A percentile compares a stretch with the other conserved stretches of the same genome.
Conservation (phyloP, 2,888 invertebrate genomes). For the Pediacus dermestoides region DNA sequence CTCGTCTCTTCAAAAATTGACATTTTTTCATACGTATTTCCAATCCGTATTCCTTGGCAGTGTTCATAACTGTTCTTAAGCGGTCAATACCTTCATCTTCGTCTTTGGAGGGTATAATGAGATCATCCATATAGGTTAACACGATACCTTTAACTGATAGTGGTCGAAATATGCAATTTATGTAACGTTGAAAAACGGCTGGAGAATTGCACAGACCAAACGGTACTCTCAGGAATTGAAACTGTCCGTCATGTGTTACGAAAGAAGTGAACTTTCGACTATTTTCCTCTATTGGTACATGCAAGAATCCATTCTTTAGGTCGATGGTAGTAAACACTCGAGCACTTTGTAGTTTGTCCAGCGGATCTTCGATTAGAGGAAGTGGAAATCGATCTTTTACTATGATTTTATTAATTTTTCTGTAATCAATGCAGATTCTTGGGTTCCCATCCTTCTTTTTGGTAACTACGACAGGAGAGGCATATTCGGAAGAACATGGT, state of each 20-base stretch:
- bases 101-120: constrained; percentile 5
- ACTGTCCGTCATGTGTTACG: constrained; percentile 42
- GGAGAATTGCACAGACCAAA: constrained; percentile 46
- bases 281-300: constrained; percentile 12
- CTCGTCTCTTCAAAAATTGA: constrained; percentile 33
- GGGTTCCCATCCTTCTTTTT: constrained; percentile 26
- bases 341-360: constrained; percentile 18
- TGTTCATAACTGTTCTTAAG: constrained; percentile 11
- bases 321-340: constrained; percentile 16
- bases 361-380: constrained; percentile 20
- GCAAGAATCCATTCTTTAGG: constrained; percentile 14
- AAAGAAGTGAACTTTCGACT: constrained; percentile 29
- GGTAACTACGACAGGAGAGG: constrained; percentile 25
- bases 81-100: constrained; percentile 15
- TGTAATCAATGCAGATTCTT: constrained; percentile 26
- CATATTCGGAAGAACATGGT: constrained; percentile 28
- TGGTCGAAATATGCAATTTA: constrained; percentile 21
- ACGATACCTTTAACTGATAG: constrained; percentile 6
- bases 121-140: constrained; percentile 14
- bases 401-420: constrained; percentile 23
- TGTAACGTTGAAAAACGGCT: constrained; percentile 36
- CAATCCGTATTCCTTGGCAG: constrained; percentile 25
- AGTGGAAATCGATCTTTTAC: constrained; percentile 27
- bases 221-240: constrained; percentile 42
- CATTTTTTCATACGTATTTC: constrained; percentile 41